Evolutionary conservation across 1,140 invertebrate species (phyloP), one percentile per base, ranked within the genome.

Genomic region (Ctenoplectra terminalis): DNA sequence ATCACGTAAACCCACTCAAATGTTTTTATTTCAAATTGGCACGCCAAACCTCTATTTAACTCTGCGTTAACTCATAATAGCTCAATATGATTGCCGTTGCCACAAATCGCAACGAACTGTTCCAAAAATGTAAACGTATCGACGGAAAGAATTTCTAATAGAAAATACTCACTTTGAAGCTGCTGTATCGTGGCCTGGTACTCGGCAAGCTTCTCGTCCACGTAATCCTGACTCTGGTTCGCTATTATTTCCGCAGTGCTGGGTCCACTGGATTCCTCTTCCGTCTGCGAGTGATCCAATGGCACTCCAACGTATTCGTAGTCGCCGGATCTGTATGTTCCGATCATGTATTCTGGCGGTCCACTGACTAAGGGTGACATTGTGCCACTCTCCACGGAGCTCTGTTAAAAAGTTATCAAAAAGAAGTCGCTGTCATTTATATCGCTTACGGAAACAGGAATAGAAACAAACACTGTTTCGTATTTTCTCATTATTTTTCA

Each of bases 191-290:
- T 98, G 15, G 97, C 96, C 93, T 98, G 97, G 91, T 98, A 99
- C 93, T 99, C 97, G 11, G 97, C 97, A 89, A 98, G 95, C 92
- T 98, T 98, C 93, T 99, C 98, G 91, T 99, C 98, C 64, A 99
- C 96, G 90, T 98, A 99, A 94, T 98, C 98, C 93, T 99, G 98
- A 77, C 97, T 98, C 94, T 99, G 98, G 90, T 96, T 96, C 46
- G 97, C 97, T 81, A 99, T 98, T 81, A 98, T 98, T 91, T 98
- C 97, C 17, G 97, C 97, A 5, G 97, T 98, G 67, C 97, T 97
- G 9, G 96, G 96, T 40, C 97, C 97, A 81, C 95, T 94, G 73
- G 96, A 95, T 89, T 96, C 96, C 48, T 96, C 96, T 50, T 96
- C 96, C 23, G 96, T 95, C 89, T 95, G 96, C 79, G 94, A 94